A percentile compares a stretch with the other conserved stretches of the same genome.
These are phyloP conservation scores for Julus scandinavius DNA, from an alignment of 2,888 invertebrate species.

Conservation along the genomic window DNA sequence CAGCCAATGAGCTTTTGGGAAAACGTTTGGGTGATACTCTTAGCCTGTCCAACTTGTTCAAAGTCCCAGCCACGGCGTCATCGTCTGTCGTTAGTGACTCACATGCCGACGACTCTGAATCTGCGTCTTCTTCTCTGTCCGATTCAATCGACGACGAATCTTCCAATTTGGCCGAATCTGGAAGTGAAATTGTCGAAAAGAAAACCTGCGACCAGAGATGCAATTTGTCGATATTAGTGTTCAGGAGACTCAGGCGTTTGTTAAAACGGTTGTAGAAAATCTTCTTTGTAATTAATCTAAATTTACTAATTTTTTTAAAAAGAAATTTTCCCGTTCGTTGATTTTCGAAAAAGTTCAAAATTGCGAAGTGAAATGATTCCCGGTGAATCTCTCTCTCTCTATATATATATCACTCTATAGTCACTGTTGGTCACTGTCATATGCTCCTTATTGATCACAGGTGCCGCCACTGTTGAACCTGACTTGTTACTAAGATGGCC, in stretches of 20 bases:
- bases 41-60: conserved; percentile 51
- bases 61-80: background rate
- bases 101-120: conserved; percentile 36
- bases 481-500: background rate
- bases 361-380: background rate
- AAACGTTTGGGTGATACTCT: conserved; percentile 50
- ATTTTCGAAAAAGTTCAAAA: background rate
- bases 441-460: background rate
- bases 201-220: conserved; percentile 54
- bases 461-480: background rate
- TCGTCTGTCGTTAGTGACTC: conserved; percentile 1
- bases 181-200: conserved; percentile 51
- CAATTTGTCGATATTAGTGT: conserved; percentile 51
- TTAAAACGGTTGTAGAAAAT: conserved; percentile 38
- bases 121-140: conserved; percentile 4
- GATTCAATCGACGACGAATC: background rate
- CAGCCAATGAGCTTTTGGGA: conserved; percentile 56
- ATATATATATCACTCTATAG: background rate
- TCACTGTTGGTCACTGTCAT: background rate
- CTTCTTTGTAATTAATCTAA: background rate
- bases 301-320: background rate
- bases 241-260: conserved; percentile 53
- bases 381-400: conserved; percentile 28
- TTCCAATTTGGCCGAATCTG: conserved; percentile 36
- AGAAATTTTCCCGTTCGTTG: background rate